Percentiles rank a stretch among this genome's conserved stretches.
These are phyloP conservation scores for Laspeyria flexula DNA, from an alignment of 2,888 invertebrate species.

Conservation along the genomic window DNA sequence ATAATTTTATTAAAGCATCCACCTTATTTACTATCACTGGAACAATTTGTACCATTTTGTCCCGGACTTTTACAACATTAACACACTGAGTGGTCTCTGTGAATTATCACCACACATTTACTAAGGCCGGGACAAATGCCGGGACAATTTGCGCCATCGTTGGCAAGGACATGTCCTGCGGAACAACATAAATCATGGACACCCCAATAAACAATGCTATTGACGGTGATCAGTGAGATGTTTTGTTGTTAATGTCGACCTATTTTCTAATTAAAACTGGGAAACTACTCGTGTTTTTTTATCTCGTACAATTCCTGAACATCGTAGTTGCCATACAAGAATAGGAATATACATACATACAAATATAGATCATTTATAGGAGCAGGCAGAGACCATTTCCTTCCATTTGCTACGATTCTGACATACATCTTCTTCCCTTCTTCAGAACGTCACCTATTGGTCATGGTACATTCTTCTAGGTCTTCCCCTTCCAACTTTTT, in stretches of 20 bases:
- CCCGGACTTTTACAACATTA: conserved; percentile 49
- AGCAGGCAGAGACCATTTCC: too few species aligned
- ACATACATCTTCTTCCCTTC: too few species aligned
- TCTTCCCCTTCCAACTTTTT: too few species aligned
- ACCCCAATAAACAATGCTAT: conserved; percentile 66
- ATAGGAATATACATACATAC: too few species aligned
- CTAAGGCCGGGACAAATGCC: conserved; percentile 64
- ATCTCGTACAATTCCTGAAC: too few species aligned
- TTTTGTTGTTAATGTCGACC: conserved; percentile 43
- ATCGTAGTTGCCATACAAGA: too few species aligned
- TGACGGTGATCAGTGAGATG: conserved; percentile 40
- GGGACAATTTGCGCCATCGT: conserved; percentile 62
- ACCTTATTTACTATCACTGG: conserved; percentile 31
- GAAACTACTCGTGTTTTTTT: too few species aligned
- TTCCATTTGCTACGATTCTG: too few species aligned
- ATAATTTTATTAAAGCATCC: conserved; percentile 25
- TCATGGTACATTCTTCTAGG: too few species aligned
- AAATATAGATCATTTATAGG: too few species aligned
- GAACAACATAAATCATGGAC: conserved; percentile 62
- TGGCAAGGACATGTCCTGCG: conserved; percentile 59
- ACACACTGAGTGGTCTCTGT: conserved; percentile 52
- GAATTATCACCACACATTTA: conserved; percentile 68
- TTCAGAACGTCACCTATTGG: too few species aligned
- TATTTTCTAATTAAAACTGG: conserved; percentile 26
- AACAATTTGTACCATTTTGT: conserved; percentile 44